These are phyloP conservation scores for Steinernema scapterisci DNA, from an alignment of 2,888 invertebrate genomes.

Conservation along the genomic window DNA sequence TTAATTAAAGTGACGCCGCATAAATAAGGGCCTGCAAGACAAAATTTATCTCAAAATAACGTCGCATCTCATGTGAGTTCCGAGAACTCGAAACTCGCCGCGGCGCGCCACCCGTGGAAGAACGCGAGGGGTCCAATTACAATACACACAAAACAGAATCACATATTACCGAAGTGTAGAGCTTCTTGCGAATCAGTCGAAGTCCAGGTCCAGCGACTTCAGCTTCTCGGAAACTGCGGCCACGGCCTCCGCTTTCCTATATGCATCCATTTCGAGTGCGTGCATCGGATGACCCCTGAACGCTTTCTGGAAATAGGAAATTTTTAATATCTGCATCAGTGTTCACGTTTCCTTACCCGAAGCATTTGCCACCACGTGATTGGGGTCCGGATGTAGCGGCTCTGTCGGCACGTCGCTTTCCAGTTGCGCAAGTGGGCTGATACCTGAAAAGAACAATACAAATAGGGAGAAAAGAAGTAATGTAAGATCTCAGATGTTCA, in stretches of 20 bases:
- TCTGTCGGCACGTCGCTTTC: conserved; percentile 24
- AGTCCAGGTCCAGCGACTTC: not conserved
- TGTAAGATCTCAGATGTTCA: no score
- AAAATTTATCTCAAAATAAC: conserved; percentile 4
- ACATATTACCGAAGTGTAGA: no score
- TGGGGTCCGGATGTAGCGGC: conserved; percentile 9
- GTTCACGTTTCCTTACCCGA: not conserved
- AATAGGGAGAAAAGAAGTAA: no score
- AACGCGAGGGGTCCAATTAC: not conserved
- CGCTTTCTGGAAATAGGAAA: not conserved
- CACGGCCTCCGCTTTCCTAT: conserved; percentile 5
- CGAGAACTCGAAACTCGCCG: not conserved
- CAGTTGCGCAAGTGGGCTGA: conserved; percentile 14
- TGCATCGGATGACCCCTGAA: conserved; percentile 17
- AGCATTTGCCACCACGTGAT: conserved; percentile 22
- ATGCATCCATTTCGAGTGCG: conserved; percentile 9
- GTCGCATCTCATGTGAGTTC: not conserved
- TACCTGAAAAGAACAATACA: not conserved
- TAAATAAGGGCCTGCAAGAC: not conserved
- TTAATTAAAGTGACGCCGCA: conserved; percentile 31
- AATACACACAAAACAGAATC: not conserved
- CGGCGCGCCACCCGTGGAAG: no score
- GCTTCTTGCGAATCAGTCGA: not conserved
- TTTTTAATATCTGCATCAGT: no score
- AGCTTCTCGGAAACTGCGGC: not conserved